A percentile compares a stretch with the other conserved stretches of the same genome.
Evolutionary conservation across 1,140 invertebrate genomes (phyloP).

Genomic region (Cotesia glomerata): DNA sequence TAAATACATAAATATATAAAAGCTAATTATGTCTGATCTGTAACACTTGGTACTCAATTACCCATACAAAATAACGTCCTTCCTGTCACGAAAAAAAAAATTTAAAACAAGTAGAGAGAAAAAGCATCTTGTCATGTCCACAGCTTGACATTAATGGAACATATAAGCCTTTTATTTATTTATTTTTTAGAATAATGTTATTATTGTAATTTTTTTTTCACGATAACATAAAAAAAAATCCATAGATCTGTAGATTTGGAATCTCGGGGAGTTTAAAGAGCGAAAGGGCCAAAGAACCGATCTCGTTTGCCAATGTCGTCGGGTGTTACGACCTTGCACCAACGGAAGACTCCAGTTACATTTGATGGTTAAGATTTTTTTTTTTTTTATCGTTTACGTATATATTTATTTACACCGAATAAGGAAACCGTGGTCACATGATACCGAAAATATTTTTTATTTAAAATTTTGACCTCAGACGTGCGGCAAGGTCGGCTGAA

Average conservation of each 20-base stretch:
- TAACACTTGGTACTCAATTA: constrained; percentile 5
- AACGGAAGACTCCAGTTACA: too few relatives aligned
- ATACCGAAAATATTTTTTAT: not conserved
- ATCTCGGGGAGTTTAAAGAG: not conserved
- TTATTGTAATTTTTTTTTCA: not conserved
- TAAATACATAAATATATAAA: not conserved
- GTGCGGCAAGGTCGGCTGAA: too few relatives aligned
- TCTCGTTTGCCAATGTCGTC: constrained; percentile 10
- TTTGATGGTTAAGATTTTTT: too few relatives aligned
- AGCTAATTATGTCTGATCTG: constrained; percentile 6
- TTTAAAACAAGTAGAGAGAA: not conserved
- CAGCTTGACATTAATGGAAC: not conserved
- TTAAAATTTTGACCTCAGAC: not conserved
- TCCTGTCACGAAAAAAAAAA: constrained; percentile 1
- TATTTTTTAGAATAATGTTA: not conserved
- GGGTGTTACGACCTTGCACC: not conserved
- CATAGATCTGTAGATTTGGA: too few relatives aligned
- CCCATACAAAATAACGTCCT: not conserved
- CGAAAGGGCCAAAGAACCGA: constrained; percentile 5
- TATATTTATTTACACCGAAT: not conserved
- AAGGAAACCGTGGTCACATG: too few relatives aligned
- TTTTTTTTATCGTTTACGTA: too few relatives aligned
- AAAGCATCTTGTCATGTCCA: not conserved
- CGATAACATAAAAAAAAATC: not conserved
- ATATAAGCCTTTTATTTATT: not conserved